Base-by-base conservation (phyloP, 2,797 vertebrate species). In the Gymnopithys bicolor region DNA sequence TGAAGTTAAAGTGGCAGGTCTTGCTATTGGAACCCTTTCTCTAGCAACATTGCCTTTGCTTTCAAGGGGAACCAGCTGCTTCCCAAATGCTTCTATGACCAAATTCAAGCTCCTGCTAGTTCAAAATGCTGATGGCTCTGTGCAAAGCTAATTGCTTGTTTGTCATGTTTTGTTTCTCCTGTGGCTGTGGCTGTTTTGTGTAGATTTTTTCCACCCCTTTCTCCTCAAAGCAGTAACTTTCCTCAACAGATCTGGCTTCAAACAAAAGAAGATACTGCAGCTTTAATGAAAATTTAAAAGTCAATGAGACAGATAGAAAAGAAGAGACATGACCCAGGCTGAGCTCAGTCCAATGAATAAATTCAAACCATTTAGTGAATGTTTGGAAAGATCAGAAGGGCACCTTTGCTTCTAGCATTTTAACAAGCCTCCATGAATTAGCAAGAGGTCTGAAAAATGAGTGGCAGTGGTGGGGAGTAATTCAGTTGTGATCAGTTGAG, bases 351-450 rank as follows among this genome's bases (percentile, higher is more conserved):
- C 97, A 96, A 96, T 97, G 97, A 98, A 97, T 97, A 97, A 96
- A 97, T 97, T 97, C 97, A 97, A 95, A 95, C 95, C 96, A 97
- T 98, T 98, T 96, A 97, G 95, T 92, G 90, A 74, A 84, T 95
- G 95, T 97, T 97, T 97, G 94, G 96, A 96, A 96, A 95, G 97
- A 97, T 97, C 97, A 97, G 95, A 96, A 97, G 97, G 97, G 97
- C 97, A 97, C 91, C 89, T 97, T 97, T 96, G 93, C 97, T 95
- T 89, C 90, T 95, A 97, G 97, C 97, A 97, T 97, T 97, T 97
- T 96, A 97, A 97, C 91, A 96, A 97, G 87, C 56, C 67, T 84
- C 84, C 45, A 67, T 96, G 97, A 97, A 97, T 97, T 97, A 97
- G 95, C 92, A 93, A 88, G 84, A 91, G 73, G 79, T 64, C 96